Evolutionary conservation across 2,113 vertebrate genomes (phyloP).

Genomic region (Ia io): DNA sequence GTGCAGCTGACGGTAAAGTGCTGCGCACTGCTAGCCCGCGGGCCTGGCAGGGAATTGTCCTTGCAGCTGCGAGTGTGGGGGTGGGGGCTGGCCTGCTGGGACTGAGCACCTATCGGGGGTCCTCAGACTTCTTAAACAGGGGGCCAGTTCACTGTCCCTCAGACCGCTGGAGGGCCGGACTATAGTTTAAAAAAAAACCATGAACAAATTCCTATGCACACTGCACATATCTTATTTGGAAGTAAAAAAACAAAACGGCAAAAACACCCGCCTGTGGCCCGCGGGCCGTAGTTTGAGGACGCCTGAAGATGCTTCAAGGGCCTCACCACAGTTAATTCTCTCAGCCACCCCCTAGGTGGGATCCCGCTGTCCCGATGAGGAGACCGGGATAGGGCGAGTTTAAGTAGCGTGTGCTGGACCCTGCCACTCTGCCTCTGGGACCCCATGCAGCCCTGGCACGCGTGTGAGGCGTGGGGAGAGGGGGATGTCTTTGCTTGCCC

Average conservation of each 20-base stretch:
- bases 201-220: no score
- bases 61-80: background rate
- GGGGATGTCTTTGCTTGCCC: background rate
- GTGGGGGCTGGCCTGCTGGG: fast-evolving
- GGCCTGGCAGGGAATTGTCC: background rate
- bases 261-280: no score
- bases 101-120: background rate
- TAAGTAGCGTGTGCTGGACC: fast-evolving
- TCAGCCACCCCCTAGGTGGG: background rate
- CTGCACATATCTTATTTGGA: no score
- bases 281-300: no score
- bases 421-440: background rate
- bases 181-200: no score
- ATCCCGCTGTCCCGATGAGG: background rate
- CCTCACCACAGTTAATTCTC: background rate
- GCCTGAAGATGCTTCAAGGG: background rate
- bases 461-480: background rate
- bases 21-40: fast-evolving
- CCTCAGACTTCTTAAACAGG: no score
- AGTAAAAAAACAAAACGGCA: no score
- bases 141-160: no score
- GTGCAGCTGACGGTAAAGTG: fast-evolving
- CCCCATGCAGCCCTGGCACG: fast-evolving
- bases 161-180: no score
- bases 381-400: background rate